Evolutionary conservation across 2,113 vertebrate genomes (phyloP), one percentile per base, ranked within the genome.

Genomic region (Sus scrofa): DNA sequence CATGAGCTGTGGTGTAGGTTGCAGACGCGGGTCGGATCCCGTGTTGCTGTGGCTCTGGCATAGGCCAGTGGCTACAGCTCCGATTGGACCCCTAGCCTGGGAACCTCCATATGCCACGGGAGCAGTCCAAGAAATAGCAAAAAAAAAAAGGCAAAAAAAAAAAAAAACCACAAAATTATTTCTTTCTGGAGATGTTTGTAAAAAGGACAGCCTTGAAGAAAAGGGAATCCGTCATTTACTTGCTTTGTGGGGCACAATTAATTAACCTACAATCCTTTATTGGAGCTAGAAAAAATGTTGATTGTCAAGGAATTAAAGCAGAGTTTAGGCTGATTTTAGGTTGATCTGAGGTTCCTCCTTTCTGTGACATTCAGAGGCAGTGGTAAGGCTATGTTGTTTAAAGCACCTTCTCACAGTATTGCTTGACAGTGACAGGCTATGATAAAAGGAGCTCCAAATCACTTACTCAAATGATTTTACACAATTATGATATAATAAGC

Each of bases 291-390:
- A 30, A 79, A 93, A 79, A 79, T 58, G 22, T 18, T 86, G 34
- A 58, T 37, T 32, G 44, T 60, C 37, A 96, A 65, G 7, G 58
- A 85, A 70, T 93, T 86, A 96, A 93, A 73, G 56, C n/a, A 73
- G 62, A 54, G 18, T 67, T 65, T 67, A 74, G 30, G 58, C 44
- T 87, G 44, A 94, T 44, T 16, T 89, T 89, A 39, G 39, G 37
- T 86, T 85, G 44, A 85, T 56, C 44, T 19, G 20, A 89, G 44
- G 71, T 71, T 34, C 9, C 26, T 67, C 63, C 50, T 26, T 85
- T 86, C 18, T 89, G n/a, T 54, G 20, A 71, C n/a, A 71, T 70
- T 84, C 27, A 75, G 62, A 90, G 44, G 32, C 88, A 19, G 56
- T 34, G 6, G 30, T 18, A 94, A 84, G 60, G 11, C 26, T 50